phyloP scores from a whole-genome alignment of 2,797 vertebrate genomes.

The Champsocephalus gunnari region DNA sequence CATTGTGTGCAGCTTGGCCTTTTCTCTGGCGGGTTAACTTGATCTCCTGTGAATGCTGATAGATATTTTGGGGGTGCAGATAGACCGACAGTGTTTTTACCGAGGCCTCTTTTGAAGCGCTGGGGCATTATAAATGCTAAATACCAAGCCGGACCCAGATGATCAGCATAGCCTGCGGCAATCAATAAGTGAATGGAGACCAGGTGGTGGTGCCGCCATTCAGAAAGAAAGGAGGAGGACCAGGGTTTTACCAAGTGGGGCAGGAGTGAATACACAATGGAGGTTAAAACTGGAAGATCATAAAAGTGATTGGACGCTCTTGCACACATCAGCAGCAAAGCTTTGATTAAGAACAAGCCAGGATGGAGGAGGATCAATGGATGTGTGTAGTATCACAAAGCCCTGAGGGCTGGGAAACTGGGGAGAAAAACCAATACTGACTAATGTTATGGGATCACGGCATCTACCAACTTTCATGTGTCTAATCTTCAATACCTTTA shows the following conservation, averaged over 20 bases:
- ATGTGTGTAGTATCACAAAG: conserved; percentile 44
- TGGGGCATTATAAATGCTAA: conserved; percentile 78
- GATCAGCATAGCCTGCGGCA: conserved; percentile 78
- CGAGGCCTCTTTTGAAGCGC: conserved; percentile 69
- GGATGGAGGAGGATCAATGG: conserved; percentile 63
- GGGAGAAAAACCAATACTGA: conserved; percentile 11
- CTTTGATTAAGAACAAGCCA: conserved; percentile 65
- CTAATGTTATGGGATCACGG: not conserved
- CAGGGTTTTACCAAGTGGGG: conserved; percentile 51
- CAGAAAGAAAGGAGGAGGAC: conserved; percentile 67
- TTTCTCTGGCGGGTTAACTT: conserved; percentile 73
- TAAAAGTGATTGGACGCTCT: conserved; percentile 60
- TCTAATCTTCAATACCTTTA: not conserved
- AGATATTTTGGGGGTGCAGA: conserved; percentile 62
- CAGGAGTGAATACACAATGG: conserved; percentile 59
- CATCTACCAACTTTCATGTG: not conserved
- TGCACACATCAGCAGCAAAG: conserved; percentile 35
- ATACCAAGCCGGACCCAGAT: conserved; percentile 76
- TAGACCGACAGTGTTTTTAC: conserved; percentile 61
- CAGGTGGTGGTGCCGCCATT: conserved; percentile 78
- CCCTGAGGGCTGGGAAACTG: not conserved
- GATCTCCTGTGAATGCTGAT: conserved; percentile 76
- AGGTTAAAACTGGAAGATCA: conserved; percentile 59
- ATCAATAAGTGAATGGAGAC: conserved; percentile 81
- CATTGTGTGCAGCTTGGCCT: conserved; percentile 55